phyloP scores from a whole-genome alignment of 2,113 vertebrate genomes.

The Ciconia stormi region DNA sequence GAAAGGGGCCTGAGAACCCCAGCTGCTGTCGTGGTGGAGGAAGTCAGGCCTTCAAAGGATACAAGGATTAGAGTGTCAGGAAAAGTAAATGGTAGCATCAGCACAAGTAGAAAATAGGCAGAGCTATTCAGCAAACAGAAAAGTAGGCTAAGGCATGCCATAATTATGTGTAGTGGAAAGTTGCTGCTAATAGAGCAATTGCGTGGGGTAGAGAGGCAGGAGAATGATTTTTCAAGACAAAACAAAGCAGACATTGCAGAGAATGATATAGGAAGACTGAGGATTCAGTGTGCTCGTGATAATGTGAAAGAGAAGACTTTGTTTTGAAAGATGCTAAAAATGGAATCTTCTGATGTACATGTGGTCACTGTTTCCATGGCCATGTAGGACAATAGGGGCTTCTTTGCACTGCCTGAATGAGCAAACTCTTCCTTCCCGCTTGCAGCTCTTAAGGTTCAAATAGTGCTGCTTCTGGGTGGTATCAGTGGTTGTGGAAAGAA shows the following conservation, averaged over 20 bases:
- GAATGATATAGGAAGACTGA: conserved; percentile 48
- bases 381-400: conserved; percentile 56
- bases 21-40: conserved; percentile 71
- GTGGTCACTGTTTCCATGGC: conserved; percentile 63
- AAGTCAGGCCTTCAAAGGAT: conserved; percentile 78
- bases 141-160: conserved; percentile 76
- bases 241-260: conserved; percentile 68
- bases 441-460: conserved; percentile 2
- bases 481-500: conserved; percentile 44
- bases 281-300: conserved; percentile 49
- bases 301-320: conserved; percentile 57
- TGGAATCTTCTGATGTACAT: conserved; percentile 65
- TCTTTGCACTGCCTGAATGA: conserved; percentile 32
- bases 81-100: conserved; percentile 80
- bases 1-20: conserved; percentile 71
- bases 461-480: conserved; percentile 18
- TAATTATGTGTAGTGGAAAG: conserved; percentile 75
- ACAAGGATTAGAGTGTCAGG: conserved; percentile 71
- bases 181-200: conserved; percentile 67
- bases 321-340: conserved; percentile 64
- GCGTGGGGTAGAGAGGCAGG: conserved; percentile 48
- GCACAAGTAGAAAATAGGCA: conserved; percentile 78
- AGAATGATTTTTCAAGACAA: conserved; percentile 60
- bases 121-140: conserved; percentile 75
- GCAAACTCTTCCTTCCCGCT: conserved; percentile 36